A percentile compares a stretch with the other conserved stretches of the same genome.
Conservation (phyloP, 2,888 invertebrate species). For the Gari tellinella region DNA sequence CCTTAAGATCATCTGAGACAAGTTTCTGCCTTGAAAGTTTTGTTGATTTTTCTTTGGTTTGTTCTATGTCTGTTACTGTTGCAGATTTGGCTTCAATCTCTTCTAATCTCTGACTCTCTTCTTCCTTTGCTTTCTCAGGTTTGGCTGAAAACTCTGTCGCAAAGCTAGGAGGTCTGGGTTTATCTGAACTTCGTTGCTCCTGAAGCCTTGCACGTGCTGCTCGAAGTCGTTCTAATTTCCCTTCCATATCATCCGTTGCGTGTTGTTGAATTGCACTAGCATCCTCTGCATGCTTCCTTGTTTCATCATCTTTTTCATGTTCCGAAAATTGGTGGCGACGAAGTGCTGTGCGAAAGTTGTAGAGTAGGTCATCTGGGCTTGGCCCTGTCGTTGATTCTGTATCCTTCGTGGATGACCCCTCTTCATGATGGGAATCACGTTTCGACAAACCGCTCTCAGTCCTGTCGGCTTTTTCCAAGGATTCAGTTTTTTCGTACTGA, state of each 20-base stretch:
- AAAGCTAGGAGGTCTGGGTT: constrained; percentile 40
- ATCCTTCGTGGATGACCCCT: constrained; percentile 22
- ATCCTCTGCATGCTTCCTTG: not conserved
- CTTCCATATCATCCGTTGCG: constrained; percentile 39
- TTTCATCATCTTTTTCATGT: constrained; percentile 35
- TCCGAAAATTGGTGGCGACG: constrained; percentile 60
- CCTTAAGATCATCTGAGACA: constrained; percentile 60
- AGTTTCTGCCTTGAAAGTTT: constrained; percentile 57
- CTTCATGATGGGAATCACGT: constrained; percentile 24
- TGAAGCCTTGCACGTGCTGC: constrained; percentile 51
- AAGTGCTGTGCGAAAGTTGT: constrained; percentile 60
- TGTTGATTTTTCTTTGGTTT: constrained; percentile 13
- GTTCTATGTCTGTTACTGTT: not conserved
- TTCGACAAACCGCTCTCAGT: constrained; percentile 16
- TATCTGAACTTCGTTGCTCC: constrained; percentile 38
- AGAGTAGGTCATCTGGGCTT: constrained; percentile 51
- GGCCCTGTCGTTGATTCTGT: constrained; percentile 25
- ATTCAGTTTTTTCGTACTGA: constrained; percentile 19
- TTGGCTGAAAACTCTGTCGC: constrained; percentile 48
- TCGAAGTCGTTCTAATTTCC: constrained; percentile 47
- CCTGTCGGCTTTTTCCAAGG: constrained; percentile 1
- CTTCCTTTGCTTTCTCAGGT: constrained; percentile 13
- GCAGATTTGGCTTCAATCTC: not conserved
- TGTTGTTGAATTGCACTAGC: constrained; percentile 13
- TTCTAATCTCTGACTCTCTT: constrained; percentile 3